These are phyloP conservation scores for Lates calcarifer DNA, from an alignment of 2,113 vertebrate genomes.

Conservation along the genomic window DNA sequence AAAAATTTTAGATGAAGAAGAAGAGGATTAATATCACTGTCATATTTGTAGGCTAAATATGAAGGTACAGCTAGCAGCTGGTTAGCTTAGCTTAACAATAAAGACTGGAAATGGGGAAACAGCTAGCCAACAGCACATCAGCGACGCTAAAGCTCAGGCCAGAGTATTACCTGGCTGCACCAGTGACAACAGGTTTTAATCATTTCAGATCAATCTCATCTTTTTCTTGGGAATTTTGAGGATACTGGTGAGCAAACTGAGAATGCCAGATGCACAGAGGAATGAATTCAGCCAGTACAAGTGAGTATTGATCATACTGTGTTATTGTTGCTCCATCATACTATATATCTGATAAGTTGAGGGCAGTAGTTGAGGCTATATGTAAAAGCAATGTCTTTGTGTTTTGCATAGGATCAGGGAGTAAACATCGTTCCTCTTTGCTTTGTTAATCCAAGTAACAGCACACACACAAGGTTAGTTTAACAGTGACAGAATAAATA, in stretches of 20 bases:
- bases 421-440: neutral
- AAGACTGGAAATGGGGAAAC: too few relatives aligned
- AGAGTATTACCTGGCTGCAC: too few relatives aligned
- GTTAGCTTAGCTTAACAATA: neutral
- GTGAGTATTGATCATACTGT: slow-evolving; percentile 67
- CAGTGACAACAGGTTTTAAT: neutral
- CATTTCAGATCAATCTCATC: slow-evolving; percentile 79
- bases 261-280: slow-evolving; percentile 77
- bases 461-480: neutral
- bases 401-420: neutral
- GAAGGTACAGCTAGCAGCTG: neutral
- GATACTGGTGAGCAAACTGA: slow-evolving; percentile 82
- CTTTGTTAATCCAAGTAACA: neutral
- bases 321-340: too few relatives aligned
- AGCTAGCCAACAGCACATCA: too few relatives aligned
- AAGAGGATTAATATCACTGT: too few relatives aligned
- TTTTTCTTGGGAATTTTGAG: slow-evolving; percentile 84
- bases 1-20: neutral
- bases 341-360: neutral
- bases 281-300: slow-evolving; percentile 82
- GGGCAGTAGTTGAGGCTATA: too few relatives aligned
- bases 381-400: neutral
- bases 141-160: neutral
- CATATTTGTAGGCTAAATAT: too few relatives aligned
- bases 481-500: neutral